Base-by-base conservation (phyloP, 2,797 vertebrate species). In the Argyrosomus regius region DNA sequence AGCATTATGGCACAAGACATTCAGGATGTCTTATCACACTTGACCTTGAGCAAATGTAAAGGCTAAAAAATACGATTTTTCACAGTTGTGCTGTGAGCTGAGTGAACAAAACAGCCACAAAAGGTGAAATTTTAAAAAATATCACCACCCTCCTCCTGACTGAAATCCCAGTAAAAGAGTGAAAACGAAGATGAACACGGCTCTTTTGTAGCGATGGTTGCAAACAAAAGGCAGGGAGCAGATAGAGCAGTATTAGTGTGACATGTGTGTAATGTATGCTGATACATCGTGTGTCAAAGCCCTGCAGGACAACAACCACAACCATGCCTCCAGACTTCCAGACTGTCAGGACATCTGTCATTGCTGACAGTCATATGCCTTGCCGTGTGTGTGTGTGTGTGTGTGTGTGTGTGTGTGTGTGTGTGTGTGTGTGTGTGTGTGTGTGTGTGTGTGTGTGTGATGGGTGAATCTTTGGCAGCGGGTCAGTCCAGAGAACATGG, bases 301-400 rank as follows among this genome's bases (percentile, higher is more conserved):
- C 92, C 93, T 88, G 83, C 85, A 93, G 93, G 91, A 92, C 78
- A 77, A 82, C 86, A 74, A 87, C 66, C 89, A 87, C 82, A 86
- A 91, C 84, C 54, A 82, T 80, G 94, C 94, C 92, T 94, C 75
- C 78, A 93, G 94, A 95, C 94, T 81, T 86, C 86, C 95, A 95
- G 94, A 91, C 94, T 96, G 95, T 94, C 89, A 89, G 88, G 94
- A 95, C 95, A 96, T 95, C 95, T 96, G 95, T 90, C 92, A 94
- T 89, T 59, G 93, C 93, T 94, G 91, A 91, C 91, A 94, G 95
- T 94, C 93, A 93, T 94, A 89, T 92, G 92, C 86, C 70, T 84
- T 57, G 71, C 82, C 75, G 14, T 81, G 81, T 82, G 71, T 83
- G 66, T 64, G 78, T 76, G 78, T 74, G 63, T 57, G 75, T 77